Conservation (phyloP, 2,797 vertebrate species). For the Fundulus diaphanus region DNA sequence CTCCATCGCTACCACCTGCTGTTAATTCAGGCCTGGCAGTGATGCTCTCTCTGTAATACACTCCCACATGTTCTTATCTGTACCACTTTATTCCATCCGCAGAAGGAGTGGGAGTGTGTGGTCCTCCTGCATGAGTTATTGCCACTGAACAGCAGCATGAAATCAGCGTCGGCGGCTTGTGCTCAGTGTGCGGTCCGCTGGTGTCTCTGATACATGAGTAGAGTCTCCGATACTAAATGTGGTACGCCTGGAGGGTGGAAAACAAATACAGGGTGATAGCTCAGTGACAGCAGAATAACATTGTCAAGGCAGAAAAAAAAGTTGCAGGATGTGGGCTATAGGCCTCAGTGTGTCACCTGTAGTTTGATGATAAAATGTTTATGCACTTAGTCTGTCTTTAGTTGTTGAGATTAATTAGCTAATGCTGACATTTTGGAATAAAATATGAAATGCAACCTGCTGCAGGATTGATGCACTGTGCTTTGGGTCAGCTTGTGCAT, state of each 20-base stretch:
- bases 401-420: neutral
- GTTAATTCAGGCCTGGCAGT: conserved; percentile 55
- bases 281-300: conserved; percentile 45
- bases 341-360: conserved; percentile 28
- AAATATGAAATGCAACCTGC: neutral
- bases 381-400: neutral
- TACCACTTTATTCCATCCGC: conserved; percentile 68
- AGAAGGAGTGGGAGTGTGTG: conserved; percentile 67
- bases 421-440: neutral
- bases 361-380: conserved; percentile 2
- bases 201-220: conserved; percentile 57
- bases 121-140: conserved; percentile 69
- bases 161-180: conserved; percentile 68
- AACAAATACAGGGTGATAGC: conserved; percentile 59
- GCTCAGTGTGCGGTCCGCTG: conserved; percentile 68
- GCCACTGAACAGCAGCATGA: conserved; percentile 71
- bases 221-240: conserved; percentile 72
- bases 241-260: conserved; percentile 53
- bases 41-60: conserved; percentile 59
- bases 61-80: conserved; percentile 71
- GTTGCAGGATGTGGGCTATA: conserved; percentile 11
- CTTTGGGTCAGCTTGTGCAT: neutral
- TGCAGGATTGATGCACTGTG: neutral
- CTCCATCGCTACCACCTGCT: conserved; percentile 50
- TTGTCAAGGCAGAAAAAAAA: conserved; percentile 19